A percentile compares a stretch with the other conserved stretches of the same genome.
Evolutionary conservation across 2,888 invertebrate genomes (phyloP).

Genomic region (Cotesia congregata): DNA sequence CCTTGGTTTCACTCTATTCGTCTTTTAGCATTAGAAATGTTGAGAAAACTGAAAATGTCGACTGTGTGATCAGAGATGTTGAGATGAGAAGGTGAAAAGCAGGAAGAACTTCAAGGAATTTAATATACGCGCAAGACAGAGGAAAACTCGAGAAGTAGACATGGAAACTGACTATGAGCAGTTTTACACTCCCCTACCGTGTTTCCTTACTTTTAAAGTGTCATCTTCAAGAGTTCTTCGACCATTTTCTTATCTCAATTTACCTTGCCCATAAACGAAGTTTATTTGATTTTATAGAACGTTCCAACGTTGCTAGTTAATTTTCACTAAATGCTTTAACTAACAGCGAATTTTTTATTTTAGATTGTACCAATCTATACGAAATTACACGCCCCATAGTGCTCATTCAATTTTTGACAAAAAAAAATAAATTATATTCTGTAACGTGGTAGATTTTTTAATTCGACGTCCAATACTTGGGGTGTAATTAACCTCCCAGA

Average conservation of each 20-base stretch:
- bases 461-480: no score
- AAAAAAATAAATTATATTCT: no score
- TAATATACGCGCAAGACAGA: conserved; percentile 55
- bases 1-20: conserved; percentile 15
- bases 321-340: not conserved
- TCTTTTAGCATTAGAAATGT: conserved; percentile 34
- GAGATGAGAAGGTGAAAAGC: conserved; percentile 42
- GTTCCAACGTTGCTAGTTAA: not conserved
- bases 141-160: conserved; percentile 14
- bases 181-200: conserved; percentile 18
- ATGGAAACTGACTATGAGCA: conserved; percentile 27
- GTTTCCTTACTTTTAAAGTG: conserved; percentile 32
- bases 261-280: conserved; percentile 12
- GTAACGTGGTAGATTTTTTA: no score
- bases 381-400: no score
- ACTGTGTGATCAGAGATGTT: conserved; percentile 38
- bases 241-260: conserved; percentile 31
- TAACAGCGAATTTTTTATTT: no score
- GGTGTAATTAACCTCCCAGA: no score
- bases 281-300: not conserved
- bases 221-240: conserved; percentile 34
- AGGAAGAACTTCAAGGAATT: conserved; percentile 59
- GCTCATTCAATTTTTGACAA: no score
- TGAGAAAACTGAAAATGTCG: conserved; percentile 42
- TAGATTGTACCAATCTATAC: no score